Conservation (phyloP, 2,888 invertebrate species). For the Odontocerum albicorne region DNA sequence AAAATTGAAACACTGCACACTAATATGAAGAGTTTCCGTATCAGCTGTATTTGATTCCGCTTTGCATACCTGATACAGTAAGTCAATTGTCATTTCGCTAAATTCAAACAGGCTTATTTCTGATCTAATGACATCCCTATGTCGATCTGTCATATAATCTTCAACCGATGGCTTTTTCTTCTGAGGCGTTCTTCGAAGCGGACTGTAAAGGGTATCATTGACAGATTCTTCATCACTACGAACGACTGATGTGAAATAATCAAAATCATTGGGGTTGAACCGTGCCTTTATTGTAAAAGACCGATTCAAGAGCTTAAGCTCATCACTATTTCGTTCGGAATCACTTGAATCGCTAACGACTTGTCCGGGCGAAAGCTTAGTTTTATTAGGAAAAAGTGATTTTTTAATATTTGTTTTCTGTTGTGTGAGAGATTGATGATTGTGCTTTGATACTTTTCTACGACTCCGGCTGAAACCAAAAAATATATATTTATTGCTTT, state of each 20-base stretch:
- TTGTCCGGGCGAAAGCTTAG: slow-evolving; percentile 23
- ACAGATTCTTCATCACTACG: slow-evolving; percentile 48
- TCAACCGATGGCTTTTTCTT: slow-evolving; percentile 53
- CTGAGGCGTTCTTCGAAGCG: slow-evolving; percentile 43
- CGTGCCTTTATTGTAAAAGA: slow-evolving; percentile 59
- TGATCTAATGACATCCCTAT: slow-evolving; percentile 55
- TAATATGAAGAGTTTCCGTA: slow-evolving; percentile 57
- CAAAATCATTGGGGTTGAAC: slow-evolving; percentile 62
- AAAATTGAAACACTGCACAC: slow-evolving; percentile 63
- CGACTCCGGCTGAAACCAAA: slow-evolving; percentile 19
- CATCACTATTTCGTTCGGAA: slow-evolving; percentile 54
- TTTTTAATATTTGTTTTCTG: slow-evolving; percentile 4
- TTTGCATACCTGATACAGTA: slow-evolving; percentile 57
- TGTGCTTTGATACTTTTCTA: slow-evolving; percentile 15
- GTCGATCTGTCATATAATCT: slow-evolving; percentile 57
- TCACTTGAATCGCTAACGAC: slow-evolving; percentile 45
- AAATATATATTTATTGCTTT: too few species aligned
- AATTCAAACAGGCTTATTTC: slow-evolving; percentile 59
- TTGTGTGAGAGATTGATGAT: not conserved
- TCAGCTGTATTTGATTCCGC: slow-evolving; percentile 56
- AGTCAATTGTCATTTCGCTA: slow-evolving; percentile 58
- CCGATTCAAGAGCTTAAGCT: slow-evolving; percentile 53
- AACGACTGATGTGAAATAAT: slow-evolving; percentile 59
- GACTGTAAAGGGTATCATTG: slow-evolving; percentile 19
- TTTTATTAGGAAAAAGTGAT: too few species aligned